Evolutionary conservation across 2,888 invertebrate species (phyloP), one percentile per base, ranked within the genome.

Genomic region (Cloeon dipterum): DNA sequence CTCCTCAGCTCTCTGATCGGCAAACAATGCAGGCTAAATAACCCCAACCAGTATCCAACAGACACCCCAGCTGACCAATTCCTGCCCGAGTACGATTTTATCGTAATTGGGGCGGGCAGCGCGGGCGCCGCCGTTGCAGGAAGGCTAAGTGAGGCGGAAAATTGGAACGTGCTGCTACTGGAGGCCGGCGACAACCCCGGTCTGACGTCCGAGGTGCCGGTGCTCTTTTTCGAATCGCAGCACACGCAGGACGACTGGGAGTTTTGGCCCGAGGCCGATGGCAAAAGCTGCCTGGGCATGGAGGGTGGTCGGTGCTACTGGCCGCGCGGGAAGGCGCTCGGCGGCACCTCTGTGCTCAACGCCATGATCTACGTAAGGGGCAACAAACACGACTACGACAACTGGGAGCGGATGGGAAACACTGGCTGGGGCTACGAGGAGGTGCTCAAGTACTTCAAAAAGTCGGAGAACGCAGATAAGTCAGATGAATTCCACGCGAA

Each of bases 351-450:
- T 34, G 59, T 63, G 3, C 55, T 70, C 16, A 72, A 71, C 47
- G 68, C 63, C 32, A 70, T 70, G 63, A 54, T 71, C 36, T 70
- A 68, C 46, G 55, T 69, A 3, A 58, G 66, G 26, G 71, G 70
- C 0, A 64, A 63, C 45, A 54, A 51, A 2, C 48, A 50, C 5
- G 68, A 70, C 46, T 72, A 62, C 42, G 55, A 65, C 33, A 50
- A 55, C 35, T 72, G 72, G 71, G 57, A 61, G 33, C 48, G 50
- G 2, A 46, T 53, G 20, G 66, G 67, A 11, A 68, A 68, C 43
- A 23, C 45, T 1, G 62, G 61, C 3, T 69, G 70, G 69, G 59
- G 61, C 26, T 70, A 67, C 50, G 49, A 61, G 4, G 53, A 61
- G 5, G 55, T 66, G 2, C 40, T 49, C 2, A 47, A 54, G 5